A percentile compares a stretch with the other conserved stretches of the same genome.
Evolutionary conservation across 2,888 invertebrate species (phyloP).

Genomic region (Rhaphigaster nebulosa): DNA sequence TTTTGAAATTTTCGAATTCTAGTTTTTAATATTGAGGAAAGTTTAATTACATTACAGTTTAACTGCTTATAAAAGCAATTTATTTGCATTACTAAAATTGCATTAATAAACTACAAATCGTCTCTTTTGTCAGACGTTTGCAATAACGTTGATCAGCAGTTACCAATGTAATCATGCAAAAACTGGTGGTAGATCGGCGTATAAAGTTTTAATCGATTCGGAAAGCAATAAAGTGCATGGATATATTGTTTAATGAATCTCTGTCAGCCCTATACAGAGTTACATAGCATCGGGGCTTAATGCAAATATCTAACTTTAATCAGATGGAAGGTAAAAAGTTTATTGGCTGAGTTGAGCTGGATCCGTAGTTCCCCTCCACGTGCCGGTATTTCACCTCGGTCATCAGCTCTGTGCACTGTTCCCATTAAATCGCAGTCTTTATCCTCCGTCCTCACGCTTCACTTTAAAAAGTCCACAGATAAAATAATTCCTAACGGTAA

Average conservation of each 20-base stretch:
- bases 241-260: neutral
- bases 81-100: too few species aligned
- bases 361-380: neutral
- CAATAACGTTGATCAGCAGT: too few species aligned
- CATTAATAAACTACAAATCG: too few species aligned
- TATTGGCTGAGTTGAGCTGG: neutral
- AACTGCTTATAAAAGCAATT: too few species aligned
- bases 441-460: neutral
- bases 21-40: too few species aligned
- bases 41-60: too few species aligned
- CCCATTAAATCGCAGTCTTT: neutral
- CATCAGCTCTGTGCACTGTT: neutral
- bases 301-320: constrained; percentile 1
- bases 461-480: too few species aligned
- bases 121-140: too few species aligned
- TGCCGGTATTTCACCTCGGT: neutral
- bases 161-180: too few species aligned
- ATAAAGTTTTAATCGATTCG: neutral
- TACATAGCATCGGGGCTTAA: neutral
- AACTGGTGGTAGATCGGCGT: too few species aligned
- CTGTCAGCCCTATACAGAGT: neutral
- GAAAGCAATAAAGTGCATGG: neutral
- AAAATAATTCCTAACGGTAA: too few species aligned
- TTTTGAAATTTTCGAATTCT: too few species aligned
- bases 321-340: neutral